phyloP scores from a whole-genome alignment of 2,888 invertebrate genomes.

The Nysson spinosus region DNA sequence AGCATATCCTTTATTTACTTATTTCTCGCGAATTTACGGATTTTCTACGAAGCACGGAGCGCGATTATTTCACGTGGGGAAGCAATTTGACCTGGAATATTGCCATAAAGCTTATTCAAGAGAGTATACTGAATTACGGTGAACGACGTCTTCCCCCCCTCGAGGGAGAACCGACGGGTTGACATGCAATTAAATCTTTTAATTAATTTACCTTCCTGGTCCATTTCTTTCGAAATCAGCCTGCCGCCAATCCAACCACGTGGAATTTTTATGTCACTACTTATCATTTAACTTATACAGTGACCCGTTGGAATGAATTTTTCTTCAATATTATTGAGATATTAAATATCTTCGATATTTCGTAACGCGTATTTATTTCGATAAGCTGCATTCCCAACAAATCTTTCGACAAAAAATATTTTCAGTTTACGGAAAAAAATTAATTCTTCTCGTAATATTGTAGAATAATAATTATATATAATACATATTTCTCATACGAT shows the following conservation, averaged over 20 bases:
- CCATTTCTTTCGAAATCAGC: constrained; percentile 12
- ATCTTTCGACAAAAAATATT: no score
- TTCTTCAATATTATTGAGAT: no score
- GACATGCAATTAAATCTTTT: constrained; percentile 13
- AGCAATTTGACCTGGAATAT: constrained; percentile 31
- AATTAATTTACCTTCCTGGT: constrained; percentile 18
- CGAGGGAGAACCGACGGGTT: background rate
- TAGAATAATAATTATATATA: no score
- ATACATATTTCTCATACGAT: no score
- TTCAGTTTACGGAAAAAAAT: no score
- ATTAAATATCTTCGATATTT: background rate
- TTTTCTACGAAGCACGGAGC: constrained; percentile 20
- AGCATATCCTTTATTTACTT: constrained; percentile 38
- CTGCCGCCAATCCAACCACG: no score
- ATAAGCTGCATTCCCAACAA: no score
- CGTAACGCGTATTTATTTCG: background rate
- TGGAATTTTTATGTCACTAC: no score
- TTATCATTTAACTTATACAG: no score
- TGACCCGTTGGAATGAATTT: no score
- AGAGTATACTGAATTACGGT: constrained; percentile 32
- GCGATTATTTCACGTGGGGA: constrained; percentile 22
- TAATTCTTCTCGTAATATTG: no score
- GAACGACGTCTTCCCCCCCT: constrained; percentile 1
- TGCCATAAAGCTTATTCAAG: constrained; percentile 28
- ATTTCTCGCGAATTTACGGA: constrained; percentile 24